Evolutionary conservation across 2,888 invertebrate species (phyloP).

Genomic region (Nasonovia ribisnigri): DNA sequence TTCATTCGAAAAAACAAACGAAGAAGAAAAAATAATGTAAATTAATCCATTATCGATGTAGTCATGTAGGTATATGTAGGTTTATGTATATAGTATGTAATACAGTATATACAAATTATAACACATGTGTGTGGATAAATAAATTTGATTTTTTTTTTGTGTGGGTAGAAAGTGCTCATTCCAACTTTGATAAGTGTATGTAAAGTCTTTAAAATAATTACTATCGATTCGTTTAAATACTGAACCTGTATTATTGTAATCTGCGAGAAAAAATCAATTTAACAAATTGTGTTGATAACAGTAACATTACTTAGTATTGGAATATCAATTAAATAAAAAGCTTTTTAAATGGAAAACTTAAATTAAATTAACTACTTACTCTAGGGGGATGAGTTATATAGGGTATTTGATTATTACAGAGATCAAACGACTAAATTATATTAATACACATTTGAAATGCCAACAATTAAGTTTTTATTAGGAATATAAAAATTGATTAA

Average conservation of each 20-base stretch:
- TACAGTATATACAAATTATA: background rate
- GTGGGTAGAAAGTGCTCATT: background rate
- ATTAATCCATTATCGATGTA: background rate
- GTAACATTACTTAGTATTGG: background rate
- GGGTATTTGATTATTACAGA: background rate
- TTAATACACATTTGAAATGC: background rate
- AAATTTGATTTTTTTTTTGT: background rate
- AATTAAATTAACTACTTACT: background rate
- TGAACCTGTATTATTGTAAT: background rate
- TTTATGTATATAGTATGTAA: background rate
- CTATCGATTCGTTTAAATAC: background rate
- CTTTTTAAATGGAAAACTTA: slow-evolving; percentile 25
- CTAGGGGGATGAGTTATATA: background rate
- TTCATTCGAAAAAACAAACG: background rate
- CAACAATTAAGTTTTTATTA: background rate
- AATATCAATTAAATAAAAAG: slow-evolving; percentile 44
- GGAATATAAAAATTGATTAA: background rate
- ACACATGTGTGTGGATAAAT: background rate
- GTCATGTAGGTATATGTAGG: too few species aligned
- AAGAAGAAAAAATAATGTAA: background rate
- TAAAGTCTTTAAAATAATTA: background rate
- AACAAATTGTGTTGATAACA: background rate
- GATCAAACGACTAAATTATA: background rate
- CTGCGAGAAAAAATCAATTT: background rate
- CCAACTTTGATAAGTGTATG: background rate